Evolutionary conservation across 64 coral and sea anemone genomes (phyloP).

Genomic region (Anthopleura sola): DNA sequence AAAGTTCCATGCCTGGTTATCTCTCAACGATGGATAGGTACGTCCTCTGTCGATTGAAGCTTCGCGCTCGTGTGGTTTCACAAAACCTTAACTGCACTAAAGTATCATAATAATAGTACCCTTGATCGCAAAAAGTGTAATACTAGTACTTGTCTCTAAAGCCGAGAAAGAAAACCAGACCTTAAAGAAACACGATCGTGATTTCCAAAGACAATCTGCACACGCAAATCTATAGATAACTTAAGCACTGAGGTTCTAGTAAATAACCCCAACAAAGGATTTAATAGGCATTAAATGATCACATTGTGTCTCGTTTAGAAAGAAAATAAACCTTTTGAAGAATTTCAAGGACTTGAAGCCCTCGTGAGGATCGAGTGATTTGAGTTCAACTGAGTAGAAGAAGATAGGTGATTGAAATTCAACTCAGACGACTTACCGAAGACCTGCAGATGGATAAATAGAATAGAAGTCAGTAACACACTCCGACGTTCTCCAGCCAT

Average conservation of each 20-base stretch:
- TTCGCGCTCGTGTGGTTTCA: conserved; percentile 8
- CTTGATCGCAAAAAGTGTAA: neutral
- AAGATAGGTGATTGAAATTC: neutral
- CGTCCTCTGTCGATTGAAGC: neutral
- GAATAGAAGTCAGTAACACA: neutral
- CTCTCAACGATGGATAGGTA: neutral
- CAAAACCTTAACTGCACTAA: conserved; percentile 4
- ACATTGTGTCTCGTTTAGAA: neutral
- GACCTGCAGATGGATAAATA: neutral
- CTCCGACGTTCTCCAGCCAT: neutral
- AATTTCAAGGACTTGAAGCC: neutral
- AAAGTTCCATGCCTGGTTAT: neutral
- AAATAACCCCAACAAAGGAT: neutral
- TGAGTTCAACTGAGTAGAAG: conserved; percentile 1
- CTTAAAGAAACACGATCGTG: neutral
- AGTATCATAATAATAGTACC: neutral
- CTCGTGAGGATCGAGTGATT: neutral
- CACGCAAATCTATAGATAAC: neutral
- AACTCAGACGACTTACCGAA: neutral
- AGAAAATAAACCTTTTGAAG: neutral
- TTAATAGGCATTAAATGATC: neutral
- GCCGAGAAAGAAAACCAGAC: neutral
- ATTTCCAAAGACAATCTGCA: neutral
- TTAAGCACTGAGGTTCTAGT: neutral
- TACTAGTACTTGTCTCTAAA: neutral